Base-by-base conservation (phyloP, 2,113 vertebrate genomes). In the Kryptolebias marmoratus region DNA sequence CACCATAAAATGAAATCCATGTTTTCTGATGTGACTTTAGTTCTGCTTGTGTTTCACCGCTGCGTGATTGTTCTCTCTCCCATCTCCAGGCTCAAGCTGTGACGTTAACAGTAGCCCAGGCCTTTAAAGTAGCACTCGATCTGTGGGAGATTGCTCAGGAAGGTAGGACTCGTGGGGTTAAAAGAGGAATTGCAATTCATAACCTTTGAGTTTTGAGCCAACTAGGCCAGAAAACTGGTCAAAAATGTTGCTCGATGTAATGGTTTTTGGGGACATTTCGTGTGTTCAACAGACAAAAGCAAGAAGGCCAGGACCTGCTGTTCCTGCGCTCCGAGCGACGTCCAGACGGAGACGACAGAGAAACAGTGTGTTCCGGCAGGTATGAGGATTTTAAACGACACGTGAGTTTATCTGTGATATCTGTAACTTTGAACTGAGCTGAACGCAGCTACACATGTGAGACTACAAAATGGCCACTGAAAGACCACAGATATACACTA, bases 101-200 rank as follows among this genome's bases (percentile, higher is more conserved):
- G 87, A 97, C 96, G 8, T 90, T 96, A 73, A 97, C 96, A 0
- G 96, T 97, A 14, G 96, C 96, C 1, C 96, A 97, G 91, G 96
- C 96, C 31, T 97, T 97, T 80, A 95, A 96, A 86, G 91, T 97
- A 68, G 96, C 96, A 5, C 88, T 96, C 57, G 96, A 97, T 82
- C 91, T 96, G 66, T 97, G 96, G 96, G 95, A 96, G 87, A 81
- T 95, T 45, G 89, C 95, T 83, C 95, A 96, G 73, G 92, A 95
- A 93, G 95, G 95, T 96, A 88, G 86, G 90, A 82, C 39, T 18
- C n/a, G 22, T 22, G 22, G 22, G 22, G 22, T 22, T 22, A 22
- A 22, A 22, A 22, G 22, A 36, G 3, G 7, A 36, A 36, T 36
- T 3, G 36, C 3, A 36, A 36, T 45, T 2, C 14, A 10, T 45